Evolutionary conservation across 2,113 vertebrate species (phyloP), one percentile per base, ranked within the genome.

Genomic region (Formicarius rufipectus): DNA sequence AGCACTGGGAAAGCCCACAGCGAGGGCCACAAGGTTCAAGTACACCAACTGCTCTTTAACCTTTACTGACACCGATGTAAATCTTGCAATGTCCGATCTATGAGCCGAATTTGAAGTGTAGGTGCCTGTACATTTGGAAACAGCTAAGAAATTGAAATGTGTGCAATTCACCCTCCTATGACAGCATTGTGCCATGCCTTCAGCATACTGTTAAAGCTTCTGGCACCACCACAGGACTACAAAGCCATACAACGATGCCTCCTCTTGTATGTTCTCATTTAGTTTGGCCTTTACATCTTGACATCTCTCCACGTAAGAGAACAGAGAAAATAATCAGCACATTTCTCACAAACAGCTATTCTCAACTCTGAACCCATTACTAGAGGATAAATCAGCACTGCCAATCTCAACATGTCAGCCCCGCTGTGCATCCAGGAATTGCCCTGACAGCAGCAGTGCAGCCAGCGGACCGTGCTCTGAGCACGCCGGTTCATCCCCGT

Each of bases 401-500:
- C 40, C 87, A 28, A 50, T 3, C 14, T 3, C 31, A 63, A 73
- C 39, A 2, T 10, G 63, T 55, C 71, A 53, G 44, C 12, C 23
- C 7, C 5, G 7, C 67, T 6, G 67, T 10, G 59, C 90, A 22
- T 16, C 27, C 62, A 59, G 23, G 28, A 72, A 83, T 22, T 4
- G 79, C 59, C 75, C 79, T 13, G 87, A 62, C 59, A 53, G 91
- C 63, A n/a, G 62, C 49, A 14, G 33, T 7, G 7, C 55, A 47
- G 60, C 50, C 71, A 25, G 72, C 2, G 7, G 73, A 52, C 86
- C 56, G 1, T 2, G 82, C 55, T 42, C 40, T 16, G 4, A 50
- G 63, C 49, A 2, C 22, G 1, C 22, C 0, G 35, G 12, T 22
- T 44, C 60, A 5, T 3, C 49, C 3, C 44, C 6, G 3, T 2